Evolutionary conservation across 1,140 invertebrate genomes (phyloP).

Genomic region (Drosophila ercepeae): DNA sequence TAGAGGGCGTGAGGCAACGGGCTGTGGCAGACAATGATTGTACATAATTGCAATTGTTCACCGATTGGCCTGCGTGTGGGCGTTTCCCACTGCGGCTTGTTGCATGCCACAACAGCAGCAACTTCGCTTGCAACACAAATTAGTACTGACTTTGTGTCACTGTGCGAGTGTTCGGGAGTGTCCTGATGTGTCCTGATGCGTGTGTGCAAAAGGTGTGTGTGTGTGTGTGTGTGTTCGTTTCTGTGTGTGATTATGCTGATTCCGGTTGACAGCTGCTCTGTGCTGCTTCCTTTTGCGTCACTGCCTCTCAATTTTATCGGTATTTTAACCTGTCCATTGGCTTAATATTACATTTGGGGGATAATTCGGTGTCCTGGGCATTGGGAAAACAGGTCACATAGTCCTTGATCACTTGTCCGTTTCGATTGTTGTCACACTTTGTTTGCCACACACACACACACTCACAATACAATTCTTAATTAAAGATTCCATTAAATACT

Average conservation of each 20-base stretch:
- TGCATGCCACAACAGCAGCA: conserved; percentile 33
- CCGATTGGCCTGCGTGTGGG: conserved; percentile 45
- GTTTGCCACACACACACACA: too few relatives aligned
- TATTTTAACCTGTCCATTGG: conserved; percentile 17
- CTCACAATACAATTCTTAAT: not conserved
- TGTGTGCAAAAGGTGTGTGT: not conserved
- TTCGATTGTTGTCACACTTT: not conserved
- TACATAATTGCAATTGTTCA: conserved; percentile 58
- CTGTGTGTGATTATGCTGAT: conserved; percentile 10
- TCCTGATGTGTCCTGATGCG: not conserved
- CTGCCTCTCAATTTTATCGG: conserved; percentile 9
- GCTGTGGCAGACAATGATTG: conserved; percentile 39
- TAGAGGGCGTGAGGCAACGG: not conserved
- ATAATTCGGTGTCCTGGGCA: not conserved
- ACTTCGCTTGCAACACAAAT: conserved; percentile 36
- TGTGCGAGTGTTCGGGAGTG: conserved; percentile 12
- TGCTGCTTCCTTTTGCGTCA: conserved; percentile 15
- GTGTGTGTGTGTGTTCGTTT: too few relatives aligned
- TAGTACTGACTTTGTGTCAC: conserved; percentile 13
- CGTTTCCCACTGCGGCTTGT: conserved; percentile 45
- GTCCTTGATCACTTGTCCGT: not conserved
- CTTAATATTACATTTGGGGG: not conserved
- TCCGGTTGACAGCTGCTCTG: conserved; percentile 23
- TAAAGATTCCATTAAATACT: not conserved
- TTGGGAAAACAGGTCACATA: not conserved